Percentiles rank a stretch among this genome's conserved stretches.
phyloP scores from a whole-genome alignment of 2,888 invertebrate genomes.

The Tenthredo amoena region DNA sequence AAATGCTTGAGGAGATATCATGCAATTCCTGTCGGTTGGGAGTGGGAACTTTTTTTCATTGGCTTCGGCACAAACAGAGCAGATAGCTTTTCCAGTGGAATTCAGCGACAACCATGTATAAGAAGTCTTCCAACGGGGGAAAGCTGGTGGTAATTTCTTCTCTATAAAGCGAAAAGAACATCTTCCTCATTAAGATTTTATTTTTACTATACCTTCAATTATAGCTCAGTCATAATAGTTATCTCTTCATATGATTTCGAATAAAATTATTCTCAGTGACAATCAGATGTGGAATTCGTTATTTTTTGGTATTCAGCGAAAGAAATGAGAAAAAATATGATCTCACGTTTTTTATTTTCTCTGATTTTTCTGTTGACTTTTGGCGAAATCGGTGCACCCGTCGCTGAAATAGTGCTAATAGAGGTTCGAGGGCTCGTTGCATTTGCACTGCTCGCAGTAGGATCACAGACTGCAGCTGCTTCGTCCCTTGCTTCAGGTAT shows the following conservation, averaged over 20 bases:
- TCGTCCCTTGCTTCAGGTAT: slow-evolving; percentile 23
- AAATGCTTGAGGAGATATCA: slow-evolving; percentile 45
- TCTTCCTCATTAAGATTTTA: no score
- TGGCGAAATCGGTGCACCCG: neutral
- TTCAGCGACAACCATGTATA: slow-evolving; percentile 48
- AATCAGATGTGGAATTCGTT: neutral
- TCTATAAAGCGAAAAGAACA: neutral
- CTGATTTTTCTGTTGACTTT: slow-evolving; percentile 9
- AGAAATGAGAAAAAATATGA: neutral
- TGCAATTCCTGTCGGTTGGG: slow-evolving; percentile 18
- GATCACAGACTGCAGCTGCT: slow-evolving; percentile 29
- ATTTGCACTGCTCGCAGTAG: slow-evolving; percentile 20
- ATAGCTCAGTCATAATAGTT: no score
- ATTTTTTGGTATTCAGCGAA: slow-evolving; percentile 17
- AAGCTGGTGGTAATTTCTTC: neutral
- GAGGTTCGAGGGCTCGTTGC: slow-evolving; percentile 20
- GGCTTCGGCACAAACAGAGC: slow-evolving; percentile 49
- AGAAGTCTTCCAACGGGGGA: neutral
- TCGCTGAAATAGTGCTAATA: slow-evolving; percentile 16
- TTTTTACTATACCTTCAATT: no score
- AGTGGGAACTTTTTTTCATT: slow-evolving; percentile 50
- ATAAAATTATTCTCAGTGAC: slow-evolving; percentile 6
- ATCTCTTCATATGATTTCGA: neutral
- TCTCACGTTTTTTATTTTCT: slow-evolving; percentile 16
- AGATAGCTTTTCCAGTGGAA: slow-evolving; percentile 47